Evolutionary conservation across 2,113 vertebrate species (phyloP).

Genomic region (Tetraodon nigroviridis): DNA sequence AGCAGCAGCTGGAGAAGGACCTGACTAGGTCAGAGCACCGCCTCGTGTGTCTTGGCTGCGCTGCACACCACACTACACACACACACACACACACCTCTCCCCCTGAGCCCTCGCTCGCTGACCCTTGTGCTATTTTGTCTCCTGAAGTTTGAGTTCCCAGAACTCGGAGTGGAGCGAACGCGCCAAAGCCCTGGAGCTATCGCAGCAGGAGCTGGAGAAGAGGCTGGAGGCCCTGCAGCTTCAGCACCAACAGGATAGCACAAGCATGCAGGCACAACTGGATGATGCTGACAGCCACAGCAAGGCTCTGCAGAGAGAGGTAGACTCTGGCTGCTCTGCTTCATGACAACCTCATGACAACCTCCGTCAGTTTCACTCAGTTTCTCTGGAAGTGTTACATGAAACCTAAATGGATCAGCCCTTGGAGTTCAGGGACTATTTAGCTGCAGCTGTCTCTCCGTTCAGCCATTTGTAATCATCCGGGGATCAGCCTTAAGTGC

Average conservation of each 20-base stretch:
- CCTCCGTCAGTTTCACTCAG: too few species aligned
- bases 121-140: slow-evolving; percentile 21
- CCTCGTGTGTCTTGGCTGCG: slow-evolving; percentile 1
- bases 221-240: slow-evolving; percentile 82
- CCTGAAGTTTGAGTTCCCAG: slow-evolving; percentile 83
- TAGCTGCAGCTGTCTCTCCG: too few species aligned
- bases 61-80: not conserved
- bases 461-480: not conserved
- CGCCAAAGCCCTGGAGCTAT: slow-evolving; percentile 81
- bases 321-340: slow-evolving; percentile 30
- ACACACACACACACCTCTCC: not conserved
- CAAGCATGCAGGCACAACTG: slow-evolving; percentile 83
- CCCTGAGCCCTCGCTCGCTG: slow-evolving; percentile 9
- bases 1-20: slow-evolving; percentile 85
- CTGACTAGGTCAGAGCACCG: slow-evolving; percentile 80
- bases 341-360: too few species aligned
- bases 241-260: slow-evolving; percentile 83
- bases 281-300: slow-evolving; percentile 83
- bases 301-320: slow-evolving; percentile 89
- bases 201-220: slow-evolving; percentile 84
- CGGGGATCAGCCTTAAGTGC: not conserved
- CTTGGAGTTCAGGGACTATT: too few species aligned
- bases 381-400: too few species aligned
- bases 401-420: too few species aligned
- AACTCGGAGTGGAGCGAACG: slow-evolving; percentile 81